Conservation (phyloP, 2,888 invertebrate species). For the Oligia fasciuncula region DNA sequence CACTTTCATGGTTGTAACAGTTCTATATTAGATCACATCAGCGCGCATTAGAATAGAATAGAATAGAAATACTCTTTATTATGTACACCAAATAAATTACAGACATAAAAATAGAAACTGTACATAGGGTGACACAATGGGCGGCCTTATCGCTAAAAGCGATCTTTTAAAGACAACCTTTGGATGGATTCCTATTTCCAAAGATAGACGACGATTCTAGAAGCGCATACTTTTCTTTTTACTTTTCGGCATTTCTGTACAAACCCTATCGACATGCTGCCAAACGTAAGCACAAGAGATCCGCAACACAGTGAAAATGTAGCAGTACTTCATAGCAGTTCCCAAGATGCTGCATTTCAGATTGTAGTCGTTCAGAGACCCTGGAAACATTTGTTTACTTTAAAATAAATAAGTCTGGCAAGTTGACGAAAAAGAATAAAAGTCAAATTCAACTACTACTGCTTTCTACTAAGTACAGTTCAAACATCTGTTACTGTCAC, state of each 20-base stretch:
- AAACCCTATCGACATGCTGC: slow-evolving; percentile 72
- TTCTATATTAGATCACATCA: neutral
- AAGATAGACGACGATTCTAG: neutral
- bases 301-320: slow-evolving; percentile 77
- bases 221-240: neutral
- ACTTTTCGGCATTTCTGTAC: slow-evolving; percentile 12
- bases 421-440: neutral
- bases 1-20: neutral
- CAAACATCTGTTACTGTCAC: neutral
- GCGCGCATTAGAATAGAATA: too few species aligned
- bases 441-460: neutral
- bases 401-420: neutral
- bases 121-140: too few species aligned
- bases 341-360: slow-evolving; percentile 78
- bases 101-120: too few species aligned
- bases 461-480: neutral
- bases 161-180: too few species aligned
- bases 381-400: slow-evolving; percentile 64
- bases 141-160: too few species aligned
- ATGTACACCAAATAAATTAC: too few species aligned
- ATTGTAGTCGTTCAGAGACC: slow-evolving; percentile 75
- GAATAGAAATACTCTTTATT: too few species aligned
- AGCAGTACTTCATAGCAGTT: slow-evolving; percentile 79
- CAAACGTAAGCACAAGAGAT: slow-evolving; percentile 77
- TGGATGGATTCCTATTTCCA: neutral